Base-by-base conservation (phyloP, 2,113 vertebrate species). In the Falcunculus frontatus region DNA sequence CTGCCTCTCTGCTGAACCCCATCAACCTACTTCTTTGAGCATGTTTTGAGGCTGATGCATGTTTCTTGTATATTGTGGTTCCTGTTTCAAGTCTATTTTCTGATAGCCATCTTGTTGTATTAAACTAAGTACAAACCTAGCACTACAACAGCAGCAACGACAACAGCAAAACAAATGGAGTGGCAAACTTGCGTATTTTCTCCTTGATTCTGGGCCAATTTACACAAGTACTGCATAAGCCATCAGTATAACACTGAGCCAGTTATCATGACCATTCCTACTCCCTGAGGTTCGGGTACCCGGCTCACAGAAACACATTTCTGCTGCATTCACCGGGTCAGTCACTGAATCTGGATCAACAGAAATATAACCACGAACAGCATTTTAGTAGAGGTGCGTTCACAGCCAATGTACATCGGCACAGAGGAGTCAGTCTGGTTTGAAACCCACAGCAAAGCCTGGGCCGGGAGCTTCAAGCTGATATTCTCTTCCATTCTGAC, bases 351-450 rank as follows among this genome's bases (percentile, higher is more conserved):
- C 30, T 13, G 42, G 22, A 84, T 22, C 29, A 47, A 16, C 22
- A 41, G 30, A 70, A 74, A 53, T 16, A 35, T 0, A 4, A 3
- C 17, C 1, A 7, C 6, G 10, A 57, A 9, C 11, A 21, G 15
- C 10, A 2, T 57, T 80, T 75, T 27, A 22, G n/a, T 5, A 21
- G 35, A 59, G 59, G 9, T 1, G 3, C 0, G 1, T 26, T 69
- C 29, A 6, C 46, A 76, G 46, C 42, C 13, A 1, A 2, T 0
- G 18, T 2, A 6, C 0, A 4, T 33, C 8, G 6, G 27, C 0
- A 1, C 26, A 22, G 35, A 84, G 33, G 29, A 19, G 26, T 30
- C 37, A 47, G 20, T 9, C 16, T n/a, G 25, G 4, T 32, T 37
- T 57, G 60, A 69, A 78, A 59, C 1, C 10, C 2, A 3, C 26